Conservation (phyloP, 2,888 invertebrate genomes). For the Eupithecia tripunctaria region DNA sequence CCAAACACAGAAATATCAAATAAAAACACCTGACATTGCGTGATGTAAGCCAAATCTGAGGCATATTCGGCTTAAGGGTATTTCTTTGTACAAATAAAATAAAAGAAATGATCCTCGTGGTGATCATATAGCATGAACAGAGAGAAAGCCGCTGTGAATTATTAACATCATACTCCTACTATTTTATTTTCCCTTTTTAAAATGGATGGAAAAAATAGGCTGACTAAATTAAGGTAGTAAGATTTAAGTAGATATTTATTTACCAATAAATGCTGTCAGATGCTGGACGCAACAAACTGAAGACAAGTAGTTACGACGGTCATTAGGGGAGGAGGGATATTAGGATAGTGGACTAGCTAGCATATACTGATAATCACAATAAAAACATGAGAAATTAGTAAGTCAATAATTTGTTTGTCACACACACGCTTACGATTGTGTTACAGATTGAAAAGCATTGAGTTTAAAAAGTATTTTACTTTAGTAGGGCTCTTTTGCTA, state of each 20-base stretch:
- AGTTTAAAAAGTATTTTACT: not conserved
- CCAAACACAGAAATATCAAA: slow-evolving; percentile 15
- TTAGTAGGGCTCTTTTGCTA: not conserved
- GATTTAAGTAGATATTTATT: not conserved
- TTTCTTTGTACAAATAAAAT: slow-evolving; percentile 67
- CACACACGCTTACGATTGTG: not conserved
- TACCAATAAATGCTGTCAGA: not conserved
- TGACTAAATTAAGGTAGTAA: not conserved
- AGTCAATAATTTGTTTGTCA: not conserved
- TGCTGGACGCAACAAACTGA: not conserved
- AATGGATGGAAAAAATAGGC: not conserved
- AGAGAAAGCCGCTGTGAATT: not conserved
- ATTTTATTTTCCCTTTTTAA: not conserved
- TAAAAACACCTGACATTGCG: slow-evolving; percentile 44
- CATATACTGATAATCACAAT: not conserved
- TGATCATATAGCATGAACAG: slow-evolving; percentile 8
- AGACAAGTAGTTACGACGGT: not conserved
- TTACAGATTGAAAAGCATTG: not conserved
- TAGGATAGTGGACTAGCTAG: not conserved
- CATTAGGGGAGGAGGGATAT: not conserved
- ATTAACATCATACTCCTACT: not conserved
- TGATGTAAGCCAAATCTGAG: slow-evolving; percentile 75
- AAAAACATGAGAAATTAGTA: not conserved
- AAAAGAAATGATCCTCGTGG: slow-evolving; percentile 33
- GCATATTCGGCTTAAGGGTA: slow-evolving; percentile 57